Percentiles rank a stretch among this genome's conserved stretches.
These are phyloP conservation scores for Phylloscopus trochiloides DNA, from an alignment of 2,113 vertebrate species.

Conservation along the genomic window DNA sequence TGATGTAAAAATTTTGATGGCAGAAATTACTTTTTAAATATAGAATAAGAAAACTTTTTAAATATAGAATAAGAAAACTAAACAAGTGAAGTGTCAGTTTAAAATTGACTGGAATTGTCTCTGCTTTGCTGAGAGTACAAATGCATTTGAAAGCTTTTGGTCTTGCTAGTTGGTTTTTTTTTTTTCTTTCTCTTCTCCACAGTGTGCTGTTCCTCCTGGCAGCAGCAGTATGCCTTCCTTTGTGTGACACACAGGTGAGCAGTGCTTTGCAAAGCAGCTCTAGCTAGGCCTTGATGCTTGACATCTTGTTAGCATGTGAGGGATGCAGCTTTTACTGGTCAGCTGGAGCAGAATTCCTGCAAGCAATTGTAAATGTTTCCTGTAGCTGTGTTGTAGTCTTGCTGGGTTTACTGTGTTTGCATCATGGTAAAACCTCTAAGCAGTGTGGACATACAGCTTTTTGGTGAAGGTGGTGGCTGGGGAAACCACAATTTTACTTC, in stretches of 20 bases:
- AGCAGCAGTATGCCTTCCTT: conserved; percentile 81
- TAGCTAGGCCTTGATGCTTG: neutral
- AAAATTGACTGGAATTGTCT: neutral
- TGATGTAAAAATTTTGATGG: neutral
- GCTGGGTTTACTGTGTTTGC: neutral
- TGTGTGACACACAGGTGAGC: conserved; percentile 84
- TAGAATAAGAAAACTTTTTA: neutral
- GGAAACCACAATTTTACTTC: neutral
- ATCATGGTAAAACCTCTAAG: neutral
- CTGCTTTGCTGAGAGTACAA: neutral
- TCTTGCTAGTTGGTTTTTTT: neutral
- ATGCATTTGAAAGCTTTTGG: neutral
- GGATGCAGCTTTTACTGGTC: neutral
- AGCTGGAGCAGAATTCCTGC: neutral
- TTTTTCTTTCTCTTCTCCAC: neutral
- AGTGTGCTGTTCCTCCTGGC: conserved; percentile 82
- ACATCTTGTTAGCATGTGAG: neutral
- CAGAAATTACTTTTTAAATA: neutral
- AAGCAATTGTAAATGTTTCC: neutral
- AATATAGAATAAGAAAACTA: neutral
- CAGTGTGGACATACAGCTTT: neutral
- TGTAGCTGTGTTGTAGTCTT: neutral
- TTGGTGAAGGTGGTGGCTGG: neutral
- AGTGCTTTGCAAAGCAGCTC: neutral
- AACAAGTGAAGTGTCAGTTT: neutral